Base-by-base conservation (phyloP, 2,113 vertebrate genomes). In the Ivindomyrus marchei region DNA sequence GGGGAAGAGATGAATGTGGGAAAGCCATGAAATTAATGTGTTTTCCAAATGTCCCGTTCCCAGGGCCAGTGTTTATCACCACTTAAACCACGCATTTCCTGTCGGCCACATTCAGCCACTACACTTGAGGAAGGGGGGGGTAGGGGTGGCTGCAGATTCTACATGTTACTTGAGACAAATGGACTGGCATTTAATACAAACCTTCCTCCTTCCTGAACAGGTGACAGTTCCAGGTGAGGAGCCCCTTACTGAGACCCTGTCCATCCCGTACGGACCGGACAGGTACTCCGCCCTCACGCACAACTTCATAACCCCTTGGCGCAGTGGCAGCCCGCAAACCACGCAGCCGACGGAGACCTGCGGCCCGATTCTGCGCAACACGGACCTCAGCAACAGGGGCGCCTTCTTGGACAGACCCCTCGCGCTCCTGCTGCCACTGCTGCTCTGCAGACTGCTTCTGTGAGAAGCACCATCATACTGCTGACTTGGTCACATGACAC, bases 141-240 rank as follows among this genome's bases (percentile, higher is more conserved):
- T 4, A 7, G 58, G 58, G 58, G 36, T 39, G 3, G 62, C 62
- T 24, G 8, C 17, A 24, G 0, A 47, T 47, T 85, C 83, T 19
- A 85, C 83, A 85, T 47, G 42, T 85, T 45, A 11, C 45, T 85
- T 24, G 19, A 47, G 42, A 24, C 9, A 70, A 31, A 84, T 46
- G 5, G 3, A 9, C 24, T 19, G 47, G 9, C 13, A 27, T 87
- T 36, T 19, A 39, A 27, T 11, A 52, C n/a, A 50, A 77, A 31
- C 10, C n/a, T 10, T 84, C 31, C 45, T 62, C 85, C 86, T 85
- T 24, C 87, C 19, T 70, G 27, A 56, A 88, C 93, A 96, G 95
- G 95, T 96, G 83, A 93, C 89, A 0, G 92, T 91, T 11, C 94
- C 95, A 0, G 94, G 91, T 47, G 93, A 94, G 45, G 74, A 95